These are phyloP conservation scores for Drosophila parabipectinata DNA, from an alignment of 1,140 invertebrate genomes.

Conservation along the genomic window DNA sequence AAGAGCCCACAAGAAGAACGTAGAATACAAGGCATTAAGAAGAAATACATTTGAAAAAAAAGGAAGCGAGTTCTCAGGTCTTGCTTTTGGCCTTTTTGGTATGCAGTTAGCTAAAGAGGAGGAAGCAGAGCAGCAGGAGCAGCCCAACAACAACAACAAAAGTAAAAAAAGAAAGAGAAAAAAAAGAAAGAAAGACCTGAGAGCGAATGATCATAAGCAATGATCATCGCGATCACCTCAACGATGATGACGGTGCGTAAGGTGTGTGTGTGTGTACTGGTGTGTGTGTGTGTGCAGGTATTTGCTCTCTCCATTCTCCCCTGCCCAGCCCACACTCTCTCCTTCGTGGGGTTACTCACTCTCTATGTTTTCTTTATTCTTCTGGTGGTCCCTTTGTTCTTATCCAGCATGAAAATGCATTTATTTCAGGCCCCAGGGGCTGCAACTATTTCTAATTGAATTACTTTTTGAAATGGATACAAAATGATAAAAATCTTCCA, in stretches of 20 bases:
- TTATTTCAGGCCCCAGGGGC: slow-evolving; percentile 28
- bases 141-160: background rate
- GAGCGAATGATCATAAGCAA: slow-evolving; percentile 19
- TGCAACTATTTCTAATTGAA: slow-evolving; percentile 59
- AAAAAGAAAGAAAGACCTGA: slow-evolving; percentile 11
- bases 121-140: slow-evolving; percentile 13
- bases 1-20: slow-evolving; percentile 29
- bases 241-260: slow-evolving; percentile 22
- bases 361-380: background rate
- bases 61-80: slow-evolving; percentile 63
- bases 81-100: slow-evolving; percentile 32
- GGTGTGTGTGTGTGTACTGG: slow-evolving; percentile 6
- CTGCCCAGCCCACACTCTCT: slow-evolving; percentile 1
- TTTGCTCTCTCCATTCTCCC: background rate
- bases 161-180: background rate
- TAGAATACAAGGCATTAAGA: slow-evolving; percentile 20
- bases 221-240: slow-evolving; percentile 34
- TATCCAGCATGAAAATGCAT: slow-evolving; percentile 62
- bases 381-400: slow-evolving; percentile 40
- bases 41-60: slow-evolving; percentile 68
- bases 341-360: background rate
- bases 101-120: slow-evolving; percentile 36
- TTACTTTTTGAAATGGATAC: slow-evolving; percentile 48
- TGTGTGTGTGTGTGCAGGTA: slow-evolving; percentile 9
- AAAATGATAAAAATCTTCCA: slow-evolving; percentile 9